Conservation (phyloP, 2,888 invertebrate species). For the Drosophila paramelanica region DNA sequence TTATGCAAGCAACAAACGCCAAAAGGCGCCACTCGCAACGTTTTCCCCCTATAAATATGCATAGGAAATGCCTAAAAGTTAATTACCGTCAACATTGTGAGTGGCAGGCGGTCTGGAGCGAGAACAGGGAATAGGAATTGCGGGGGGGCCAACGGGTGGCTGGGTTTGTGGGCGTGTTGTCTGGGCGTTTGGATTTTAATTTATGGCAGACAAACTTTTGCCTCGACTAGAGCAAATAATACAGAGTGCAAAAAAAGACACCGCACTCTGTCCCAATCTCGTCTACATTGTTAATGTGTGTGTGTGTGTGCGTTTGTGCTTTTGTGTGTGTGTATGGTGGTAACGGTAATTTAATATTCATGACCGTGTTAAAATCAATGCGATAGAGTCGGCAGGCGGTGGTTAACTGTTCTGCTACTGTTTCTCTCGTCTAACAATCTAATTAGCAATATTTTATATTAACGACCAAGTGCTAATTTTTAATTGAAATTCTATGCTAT, state of each 20-base stretch:
- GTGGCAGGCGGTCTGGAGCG: conserved; percentile 59
- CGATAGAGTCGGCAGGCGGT: conserved; percentile 45
- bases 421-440: conserved; percentile 51
- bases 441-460: conserved; percentile 79
- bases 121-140: background rate
- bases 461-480: conserved; percentile 76
- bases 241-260: conserved; percentile 31
- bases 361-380: conserved; percentile 79
- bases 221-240: conserved; percentile 44
- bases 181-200: conserved; percentile 72
- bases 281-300: background rate
- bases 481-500: conserved; percentile 72
- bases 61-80: conserved; percentile 80
- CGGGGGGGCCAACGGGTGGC: background rate
- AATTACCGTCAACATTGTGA: conserved; percentile 78
- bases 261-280: conserved; percentile 9
- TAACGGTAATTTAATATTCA: conserved; percentile 78
- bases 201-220: conserved; percentile 76
- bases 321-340: conserved; percentile 18
- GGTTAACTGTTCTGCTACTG: conserved; percentile 31
- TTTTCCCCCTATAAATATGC: conserved; percentile 70
- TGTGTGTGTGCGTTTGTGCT: conserved; percentile 21
- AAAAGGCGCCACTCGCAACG: conserved; percentile 16
- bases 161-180: conserved; percentile 55
- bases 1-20: conserved; percentile 59